Percentiles rank a stretch among this genome's conserved stretches.
phyloP scores from a whole-genome alignment of 1,140 invertebrate genomes.

The Sarcophaga bullata region DNA sequence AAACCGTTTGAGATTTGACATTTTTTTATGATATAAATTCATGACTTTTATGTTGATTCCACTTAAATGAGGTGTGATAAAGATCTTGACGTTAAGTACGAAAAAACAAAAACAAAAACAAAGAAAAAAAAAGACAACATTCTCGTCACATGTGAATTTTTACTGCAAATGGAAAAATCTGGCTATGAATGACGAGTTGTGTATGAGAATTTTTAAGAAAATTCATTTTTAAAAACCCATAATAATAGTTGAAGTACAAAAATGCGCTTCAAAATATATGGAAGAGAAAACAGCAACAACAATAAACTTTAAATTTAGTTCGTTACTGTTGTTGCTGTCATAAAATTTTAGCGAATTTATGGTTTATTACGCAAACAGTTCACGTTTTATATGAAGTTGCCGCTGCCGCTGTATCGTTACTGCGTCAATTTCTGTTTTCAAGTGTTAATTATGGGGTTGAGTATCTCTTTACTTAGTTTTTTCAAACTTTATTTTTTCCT shows the following conservation, averaged over 20 bases:
- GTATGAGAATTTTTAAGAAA: not conserved
- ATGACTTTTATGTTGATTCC: conserved; percentile 18
- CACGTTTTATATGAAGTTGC: conserved; percentile 2
- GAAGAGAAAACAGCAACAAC: too few relatives aligned
- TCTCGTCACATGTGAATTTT: not conserved
- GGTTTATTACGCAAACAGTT: conserved; percentile 4
- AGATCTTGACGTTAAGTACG: not conserved
- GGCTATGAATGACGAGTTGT: not conserved
- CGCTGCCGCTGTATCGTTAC: not conserved
- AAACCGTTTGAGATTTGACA: conserved; percentile 24
- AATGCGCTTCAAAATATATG: not conserved
- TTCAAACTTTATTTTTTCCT: not conserved
- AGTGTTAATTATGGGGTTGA: conserved; percentile 19
- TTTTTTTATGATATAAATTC: conserved; percentile 10
- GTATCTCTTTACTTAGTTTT: not conserved
- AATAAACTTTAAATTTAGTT: not conserved
- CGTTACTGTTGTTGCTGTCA: conserved; percentile 2
- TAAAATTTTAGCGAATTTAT: not conserved
- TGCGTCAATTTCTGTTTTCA: not conserved
- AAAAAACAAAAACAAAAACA: too few relatives aligned
- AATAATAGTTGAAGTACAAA: not conserved
- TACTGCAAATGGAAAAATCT: not conserved
- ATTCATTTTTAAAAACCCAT: not conserved
- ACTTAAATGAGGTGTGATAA: conserved; percentile 18
- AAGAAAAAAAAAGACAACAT: not conserved